These are phyloP conservation scores for Bugulina stolonifera DNA, from an alignment of 2,888 invertebrate species.

Conservation along the genomic window DNA sequence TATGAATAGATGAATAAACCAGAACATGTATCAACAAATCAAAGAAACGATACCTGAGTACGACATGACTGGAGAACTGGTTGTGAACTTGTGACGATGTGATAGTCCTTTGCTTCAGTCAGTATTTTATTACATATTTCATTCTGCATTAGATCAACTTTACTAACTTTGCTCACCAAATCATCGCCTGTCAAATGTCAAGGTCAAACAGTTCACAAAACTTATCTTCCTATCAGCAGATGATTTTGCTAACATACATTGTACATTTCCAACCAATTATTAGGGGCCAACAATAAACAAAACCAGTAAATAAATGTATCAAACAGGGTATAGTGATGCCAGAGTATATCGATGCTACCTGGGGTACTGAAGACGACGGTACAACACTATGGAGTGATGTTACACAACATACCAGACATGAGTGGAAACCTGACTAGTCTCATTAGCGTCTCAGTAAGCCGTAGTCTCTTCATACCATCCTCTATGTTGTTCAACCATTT, in stretches of 20 bases:
- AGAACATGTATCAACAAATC: no score
- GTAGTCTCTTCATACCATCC: background rate
- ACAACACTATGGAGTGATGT: no score
- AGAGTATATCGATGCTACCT: no score
- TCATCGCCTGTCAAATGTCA: background rate
- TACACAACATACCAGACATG: background rate
- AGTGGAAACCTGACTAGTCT: background rate
- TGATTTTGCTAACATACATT: no score
- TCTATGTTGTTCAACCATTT: background rate
- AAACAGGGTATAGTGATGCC: no score
- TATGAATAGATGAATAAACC: no score
- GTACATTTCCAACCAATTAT: no score
- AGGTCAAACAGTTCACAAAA: background rate
- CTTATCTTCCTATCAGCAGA: no score
- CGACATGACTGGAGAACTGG: slow-evolving; percentile 44
- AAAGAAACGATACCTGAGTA: slow-evolving; percentile 36
- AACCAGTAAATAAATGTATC: no score
- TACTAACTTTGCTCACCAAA: slow-evolving; percentile 29
- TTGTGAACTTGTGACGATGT: slow-evolving; percentile 50
- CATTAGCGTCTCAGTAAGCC: background rate
- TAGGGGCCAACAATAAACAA: no score
- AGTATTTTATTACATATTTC: slow-evolving; percentile 42
- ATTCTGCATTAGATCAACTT: slow-evolving; percentile 45
- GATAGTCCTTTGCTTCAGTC: slow-evolving; percentile 51
- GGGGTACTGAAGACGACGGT: no score